Conservation (phyloP, 2,888 invertebrate genomes). For the Epinotia ramella region DNA sequence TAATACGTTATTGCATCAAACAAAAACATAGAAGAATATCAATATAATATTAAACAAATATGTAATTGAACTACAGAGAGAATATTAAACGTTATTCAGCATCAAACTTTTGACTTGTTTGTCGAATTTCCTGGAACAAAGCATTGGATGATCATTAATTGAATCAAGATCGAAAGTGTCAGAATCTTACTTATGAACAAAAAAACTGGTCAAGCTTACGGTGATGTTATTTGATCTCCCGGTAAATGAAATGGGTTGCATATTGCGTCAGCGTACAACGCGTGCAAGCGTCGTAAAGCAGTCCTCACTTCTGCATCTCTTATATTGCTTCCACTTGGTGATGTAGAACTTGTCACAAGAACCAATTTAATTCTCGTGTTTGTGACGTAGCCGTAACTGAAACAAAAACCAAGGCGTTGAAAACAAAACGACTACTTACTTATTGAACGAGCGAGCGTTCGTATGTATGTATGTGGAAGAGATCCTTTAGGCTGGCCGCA, state of each 20-base stretch:
- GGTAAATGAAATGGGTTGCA: constrained; percentile 99
- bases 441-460: too few relatives aligned
- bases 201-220: constrained; percentile 84
- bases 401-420: constrained; percentile 48
- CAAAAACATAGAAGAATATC: background rate
- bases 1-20: background rate
- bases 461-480: too few relatives aligned
- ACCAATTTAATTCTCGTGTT: constrained; percentile 98
- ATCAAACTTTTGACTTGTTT: constrained; percentile 87
- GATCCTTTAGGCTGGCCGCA: too few relatives aligned
- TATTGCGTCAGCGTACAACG: constrained; percentile 96
- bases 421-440: constrained; percentile 8
- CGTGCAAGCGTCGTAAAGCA: constrained; percentile 94
- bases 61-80: background rate
- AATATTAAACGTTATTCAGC: constrained; percentile 73
- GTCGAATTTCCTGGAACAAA: constrained; percentile 87
- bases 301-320: constrained; percentile 97
- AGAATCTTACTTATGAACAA: constrained; percentile 7
- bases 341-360: constrained; percentile 96
- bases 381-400: constrained; percentile 97
- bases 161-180: background rate
- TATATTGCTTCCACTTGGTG: constrained; percentile 94
- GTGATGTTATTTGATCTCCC: constrained; percentile 94
- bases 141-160: constrained; percentile 33
- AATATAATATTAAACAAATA: background rate